phyloP scores from a whole-genome alignment of 37 sponge, comb jelly and placozoan genomes.

The Beroe ovata region DNA sequence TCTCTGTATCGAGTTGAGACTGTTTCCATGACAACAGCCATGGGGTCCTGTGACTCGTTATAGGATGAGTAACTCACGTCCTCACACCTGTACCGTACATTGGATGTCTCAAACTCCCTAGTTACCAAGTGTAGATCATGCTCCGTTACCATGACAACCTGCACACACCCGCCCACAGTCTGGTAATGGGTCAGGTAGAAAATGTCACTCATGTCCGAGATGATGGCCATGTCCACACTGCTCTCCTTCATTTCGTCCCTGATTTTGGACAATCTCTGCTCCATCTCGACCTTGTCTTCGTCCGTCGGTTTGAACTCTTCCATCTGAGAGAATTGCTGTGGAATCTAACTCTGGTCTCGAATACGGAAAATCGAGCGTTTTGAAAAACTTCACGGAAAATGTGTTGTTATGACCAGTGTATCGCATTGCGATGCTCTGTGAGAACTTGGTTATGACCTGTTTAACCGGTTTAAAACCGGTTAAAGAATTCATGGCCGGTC shows the following conservation, averaged over 20 bases:
- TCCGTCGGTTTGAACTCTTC: neutral
- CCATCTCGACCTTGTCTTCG: neutral
- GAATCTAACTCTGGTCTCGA: too few species aligned
- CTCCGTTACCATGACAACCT: neutral
- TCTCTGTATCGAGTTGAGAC: neutral
- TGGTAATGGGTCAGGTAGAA: slow-evolving; percentile 34
- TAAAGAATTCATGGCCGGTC: too few species aligned
- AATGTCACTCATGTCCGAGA: slow-evolving; percentile 1
- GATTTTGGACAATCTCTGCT: neutral
- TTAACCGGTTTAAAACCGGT: too few species aligned
- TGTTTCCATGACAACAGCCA: neutral
- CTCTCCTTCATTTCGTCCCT: neutral
- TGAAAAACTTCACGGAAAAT: too few species aligned
- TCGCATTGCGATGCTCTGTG: too few species aligned
- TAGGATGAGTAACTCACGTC: neutral
- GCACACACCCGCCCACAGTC: slow-evolving; percentile 22
- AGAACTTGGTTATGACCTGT: too few species aligned
- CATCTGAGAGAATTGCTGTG: too few species aligned
- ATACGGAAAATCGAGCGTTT: too few species aligned
- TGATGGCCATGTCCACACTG: neutral
- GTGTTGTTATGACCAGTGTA: too few species aligned
- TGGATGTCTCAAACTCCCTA: neutral
- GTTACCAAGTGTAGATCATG: slow-evolving; percentile 13
- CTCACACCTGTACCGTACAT: neutral
- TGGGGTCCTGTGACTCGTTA: slow-evolving; percentile 39